These are phyloP conservation scores for Microchirus variegatus DNA, from an alignment of 2,797 vertebrate genomes.

Conservation along the genomic window DNA sequence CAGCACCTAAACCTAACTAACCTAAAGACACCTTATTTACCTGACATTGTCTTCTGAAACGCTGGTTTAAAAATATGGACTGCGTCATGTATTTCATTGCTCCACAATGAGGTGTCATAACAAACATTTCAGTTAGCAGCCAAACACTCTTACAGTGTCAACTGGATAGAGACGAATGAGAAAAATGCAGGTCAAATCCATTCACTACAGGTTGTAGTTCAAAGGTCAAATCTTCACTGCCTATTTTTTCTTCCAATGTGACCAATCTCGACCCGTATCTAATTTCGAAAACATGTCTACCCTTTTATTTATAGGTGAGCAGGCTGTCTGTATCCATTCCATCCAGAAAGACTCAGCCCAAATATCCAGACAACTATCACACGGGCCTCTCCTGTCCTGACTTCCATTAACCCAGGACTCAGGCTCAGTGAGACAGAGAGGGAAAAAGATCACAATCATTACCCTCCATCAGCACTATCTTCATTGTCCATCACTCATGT, in stretches of 20 bases:
- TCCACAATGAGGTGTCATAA: neutral
- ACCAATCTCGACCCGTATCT: neutral
- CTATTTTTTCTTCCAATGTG: neutral
- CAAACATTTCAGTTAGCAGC: neutral
- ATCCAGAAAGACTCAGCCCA: slow-evolving; percentile 41
- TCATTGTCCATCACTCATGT: slow-evolving; percentile 63
- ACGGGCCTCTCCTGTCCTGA: slow-evolving; percentile 39
- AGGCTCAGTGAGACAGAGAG: slow-evolving; percentile 39
- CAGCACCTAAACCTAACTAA: too few relatives aligned
- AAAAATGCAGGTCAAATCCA: neutral
- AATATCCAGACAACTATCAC: slow-evolving; percentile 64
- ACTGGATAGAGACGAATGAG: neutral
- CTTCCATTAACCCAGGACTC: slow-evolving; percentile 66
- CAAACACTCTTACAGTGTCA: neutral
- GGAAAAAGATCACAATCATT: slow-evolving; percentile 65
- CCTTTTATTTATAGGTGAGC: slow-evolving; percentile 17
- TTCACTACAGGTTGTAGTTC: neutral
- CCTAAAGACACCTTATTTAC: too few relatives aligned
- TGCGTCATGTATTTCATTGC: too few relatives aligned
- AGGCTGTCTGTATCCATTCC: slow-evolving; percentile 37
- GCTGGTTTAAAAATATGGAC: too few relatives aligned
- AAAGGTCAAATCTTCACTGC: neutral
- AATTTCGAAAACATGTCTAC: neutral
- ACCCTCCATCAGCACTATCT: slow-evolving; percentile 65
- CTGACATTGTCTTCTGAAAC: too few relatives aligned